phyloP scores from a whole-genome alignment of 2,113 vertebrate genomes.

The Albula goreensis region DNA sequence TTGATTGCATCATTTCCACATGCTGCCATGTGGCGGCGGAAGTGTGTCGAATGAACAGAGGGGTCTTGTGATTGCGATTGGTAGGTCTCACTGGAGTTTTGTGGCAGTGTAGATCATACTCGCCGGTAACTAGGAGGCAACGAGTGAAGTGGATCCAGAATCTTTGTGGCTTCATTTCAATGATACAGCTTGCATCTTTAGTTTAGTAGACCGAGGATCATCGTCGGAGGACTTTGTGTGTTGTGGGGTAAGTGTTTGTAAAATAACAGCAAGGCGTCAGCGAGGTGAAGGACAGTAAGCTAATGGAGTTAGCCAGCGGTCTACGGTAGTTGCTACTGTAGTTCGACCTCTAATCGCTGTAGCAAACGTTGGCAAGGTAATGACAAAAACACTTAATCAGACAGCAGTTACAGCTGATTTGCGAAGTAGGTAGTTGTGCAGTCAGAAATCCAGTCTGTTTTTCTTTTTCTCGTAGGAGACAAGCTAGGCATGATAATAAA shows the following conservation, averaged over 20 bases:
- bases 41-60: background rate
- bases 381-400: background rate
- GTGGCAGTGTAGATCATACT: background rate
- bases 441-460: no score
- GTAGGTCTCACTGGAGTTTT: background rate
- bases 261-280: background rate
- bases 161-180: background rate
- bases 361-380: background rate
- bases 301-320: background rate
- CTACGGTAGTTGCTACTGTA: background rate
- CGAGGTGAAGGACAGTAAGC: background rate
- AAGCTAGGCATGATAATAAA: no score
- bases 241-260: constrained; percentile 17
- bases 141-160: background rate
- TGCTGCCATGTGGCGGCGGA: constrained; percentile 32
- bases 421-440: no score
- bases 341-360: constrained; percentile 13
- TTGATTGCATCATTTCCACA: constrained; percentile 14
- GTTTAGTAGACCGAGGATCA: background rate
- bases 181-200: background rate
- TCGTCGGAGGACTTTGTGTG: background rate
- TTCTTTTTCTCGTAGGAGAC: no score
- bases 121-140: constrained; percentile 1
- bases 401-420: background rate
- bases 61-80: constrained; percentile 13